phyloP scores from a whole-genome alignment of 2,888 invertebrate genomes.

The Oscheius sp. region DNA sequence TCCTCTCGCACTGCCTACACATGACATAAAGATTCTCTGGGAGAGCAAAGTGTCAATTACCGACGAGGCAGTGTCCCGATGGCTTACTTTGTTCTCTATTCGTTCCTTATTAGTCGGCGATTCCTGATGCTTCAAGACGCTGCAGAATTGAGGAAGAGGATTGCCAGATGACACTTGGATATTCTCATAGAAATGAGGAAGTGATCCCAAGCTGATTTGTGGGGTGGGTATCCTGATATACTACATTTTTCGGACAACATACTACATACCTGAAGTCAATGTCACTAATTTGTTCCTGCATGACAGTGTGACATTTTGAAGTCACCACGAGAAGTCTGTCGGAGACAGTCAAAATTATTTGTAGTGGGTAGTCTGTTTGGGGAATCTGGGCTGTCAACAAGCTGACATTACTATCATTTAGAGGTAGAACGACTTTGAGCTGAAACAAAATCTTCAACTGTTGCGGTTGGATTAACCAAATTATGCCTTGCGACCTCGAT shows the following conservation, averaged over 20 bases:
- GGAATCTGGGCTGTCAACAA: slow-evolving; percentile 11
- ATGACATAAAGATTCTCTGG: slow-evolving; percentile 11
- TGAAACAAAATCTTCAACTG: neutral
- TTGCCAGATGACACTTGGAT: slow-evolving; percentile 46
- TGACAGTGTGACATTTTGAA: slow-evolving; percentile 9
- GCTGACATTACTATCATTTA: neutral
- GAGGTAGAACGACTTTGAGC: slow-evolving; percentile 16
- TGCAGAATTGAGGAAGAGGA: slow-evolving; percentile 45
- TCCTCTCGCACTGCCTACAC: neutral
- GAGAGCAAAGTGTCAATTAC: neutral
- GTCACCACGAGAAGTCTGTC: slow-evolving; percentile 15
- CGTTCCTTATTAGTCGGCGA: slow-evolving; percentile 17
- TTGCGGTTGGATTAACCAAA: neutral
- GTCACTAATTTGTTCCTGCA: slow-evolving; percentile 8
- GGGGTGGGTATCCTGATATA: slow-evolving; percentile 6
- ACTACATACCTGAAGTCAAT: slow-evolving; percentile 23
- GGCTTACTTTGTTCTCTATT: slow-evolving; percentile 16
- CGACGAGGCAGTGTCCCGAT: neutral
- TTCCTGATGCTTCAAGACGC: slow-evolving; percentile 30
- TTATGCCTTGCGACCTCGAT: slow-evolving; percentile 6
- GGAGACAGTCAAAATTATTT: slow-evolving; percentile 16
- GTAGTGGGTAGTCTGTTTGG: neutral
- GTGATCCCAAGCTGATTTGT: slow-evolving; percentile 24
- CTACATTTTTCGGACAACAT: neutral
- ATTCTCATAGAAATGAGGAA: slow-evolving; percentile 26